Evolutionary conservation across 2,113 vertebrate species (phyloP), one percentile per base, ranked within the genome.

Genomic region (Formicarius rufipectus): DNA sequence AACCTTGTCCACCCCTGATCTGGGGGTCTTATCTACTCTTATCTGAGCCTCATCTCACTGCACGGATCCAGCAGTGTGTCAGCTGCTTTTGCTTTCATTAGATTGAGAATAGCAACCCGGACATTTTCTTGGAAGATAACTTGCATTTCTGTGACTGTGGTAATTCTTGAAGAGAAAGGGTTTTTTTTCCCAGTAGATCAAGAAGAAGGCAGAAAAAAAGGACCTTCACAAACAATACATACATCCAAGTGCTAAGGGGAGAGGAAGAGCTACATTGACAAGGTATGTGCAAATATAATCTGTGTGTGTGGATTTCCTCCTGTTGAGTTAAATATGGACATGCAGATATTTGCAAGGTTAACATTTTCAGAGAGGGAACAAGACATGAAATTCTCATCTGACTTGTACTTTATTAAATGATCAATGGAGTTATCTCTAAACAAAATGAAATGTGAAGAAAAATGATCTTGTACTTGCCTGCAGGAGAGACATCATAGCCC

Each of bases 271-370:
- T 55, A 84, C 93, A 59, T n/a, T 87, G 60, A 75, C 52, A 84
- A 91, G 90, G 93, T 97, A 97, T 87, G 92, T 91, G 82, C 77
- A 74, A 88, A 68, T 89, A n/a, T 50, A 77, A 63, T 50, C 64
- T 91, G 9, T 47, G 10, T 84, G 14, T 78, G 27, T 73, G 56
- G 73, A 75, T 89, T 91, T 90, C 31, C 49, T 66, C 39, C 17
- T 71, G 69, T 64, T 53, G 67, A 73, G 37, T 47, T 95, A 87
- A 87, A 39, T 58, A 74, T 1, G 6, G 64, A 81, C 74, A 33
- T 67, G 45, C 58, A 81, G 64, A n/a, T 85, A 74, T 12, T 71
- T 71, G 39, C 50, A 87, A 80, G 28, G 21, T 24, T 71, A 62
- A 37, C 50, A 40, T 66, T 50, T 71, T 84, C 68, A 55, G 69